Base-by-base conservation (phyloP, 1,140 invertebrate species). In the Drosophila ambigua region DNA sequence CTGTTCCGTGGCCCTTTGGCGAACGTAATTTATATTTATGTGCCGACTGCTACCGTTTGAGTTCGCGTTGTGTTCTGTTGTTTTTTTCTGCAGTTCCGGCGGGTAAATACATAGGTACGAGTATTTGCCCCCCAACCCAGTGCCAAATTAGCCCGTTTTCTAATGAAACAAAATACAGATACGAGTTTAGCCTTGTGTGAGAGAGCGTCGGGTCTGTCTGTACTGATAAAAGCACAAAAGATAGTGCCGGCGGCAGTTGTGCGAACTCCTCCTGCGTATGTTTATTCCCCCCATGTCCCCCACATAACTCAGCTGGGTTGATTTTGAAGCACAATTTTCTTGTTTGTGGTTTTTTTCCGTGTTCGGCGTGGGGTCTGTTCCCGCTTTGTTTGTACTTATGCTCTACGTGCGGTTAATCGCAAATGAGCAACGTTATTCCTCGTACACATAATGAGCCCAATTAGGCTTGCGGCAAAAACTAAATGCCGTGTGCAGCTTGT, bases 361-460 rank as follows among this genome's bases (percentile, higher is more conserved):
- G 50, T 57, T 59, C 11, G 48, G 49, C 41, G 49, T 71, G 35
- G 57, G 39, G 53, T 45, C 59, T 41, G 35, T 65, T 35, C 45
- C 39, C 64, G 52, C 67, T 71, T 26, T 75, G 53, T 74, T 55
- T 75, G 72, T 80, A 77, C 77, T 78, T 73, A 78, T 80, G 77
- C 55, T 73, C 55, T 84, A 84, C 80, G 80, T 84, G 80, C 61
- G 82, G 77, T 85, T 84, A 84, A 84, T 84, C 81, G 63, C 81
- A 77, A 85, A 84, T 87, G 81, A 84, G 82, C 72, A 84, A 61
- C 52, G 48, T 64, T 50, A 45, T 69, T 84, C 60, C 77, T 59
- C 61, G 73, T 63, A 46, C 44, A 67, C 80, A 69, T 84, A 84
- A 84, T 85, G 80, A 84, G 81, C 52, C 77, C 80, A 84, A 85